These are phyloP conservation scores for Lithophane socia DNA, from an alignment of 2,888 invertebrate species.

Conservation along the genomic window DNA sequence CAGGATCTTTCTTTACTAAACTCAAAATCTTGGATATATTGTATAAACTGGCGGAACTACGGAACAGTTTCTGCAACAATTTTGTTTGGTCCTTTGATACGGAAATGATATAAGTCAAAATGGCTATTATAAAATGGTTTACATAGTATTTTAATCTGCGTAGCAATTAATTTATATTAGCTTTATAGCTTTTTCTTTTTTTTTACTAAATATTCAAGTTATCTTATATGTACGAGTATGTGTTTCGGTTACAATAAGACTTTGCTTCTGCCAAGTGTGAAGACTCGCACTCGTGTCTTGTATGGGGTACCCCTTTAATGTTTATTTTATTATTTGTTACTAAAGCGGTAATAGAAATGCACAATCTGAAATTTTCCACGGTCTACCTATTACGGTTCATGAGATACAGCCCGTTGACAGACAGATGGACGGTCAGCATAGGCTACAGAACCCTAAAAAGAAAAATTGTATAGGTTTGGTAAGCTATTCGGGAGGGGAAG, in stretches of 20 bases:
- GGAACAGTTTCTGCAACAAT: background rate
- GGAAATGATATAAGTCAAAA: background rate
- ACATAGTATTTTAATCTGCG: background rate
- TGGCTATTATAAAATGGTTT: background rate
- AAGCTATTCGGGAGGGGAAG: background rate
- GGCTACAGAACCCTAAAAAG: background rate
- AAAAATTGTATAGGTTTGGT: background rate
- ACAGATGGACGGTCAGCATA: no score
- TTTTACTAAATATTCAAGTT: background rate
- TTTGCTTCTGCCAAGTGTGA: background rate
- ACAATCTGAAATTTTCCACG: no score
- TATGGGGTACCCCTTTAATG: no score
- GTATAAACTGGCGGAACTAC: background rate
- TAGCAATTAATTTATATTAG: background rate
- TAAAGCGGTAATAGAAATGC: no score
- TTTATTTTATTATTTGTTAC: no score
- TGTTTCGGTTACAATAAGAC: background rate
- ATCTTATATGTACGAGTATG: background rate
- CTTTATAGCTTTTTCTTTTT: background rate
- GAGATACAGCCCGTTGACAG: no score
- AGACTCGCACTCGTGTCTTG: no score
- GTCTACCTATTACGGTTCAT: no score
- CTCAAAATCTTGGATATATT: background rate
- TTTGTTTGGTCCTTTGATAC: background rate
- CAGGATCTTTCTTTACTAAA: background rate